Evolutionary conservation across 2,797 vertebrate species (phyloP).

Genomic region (Craterocephalus amniculus): DNA sequence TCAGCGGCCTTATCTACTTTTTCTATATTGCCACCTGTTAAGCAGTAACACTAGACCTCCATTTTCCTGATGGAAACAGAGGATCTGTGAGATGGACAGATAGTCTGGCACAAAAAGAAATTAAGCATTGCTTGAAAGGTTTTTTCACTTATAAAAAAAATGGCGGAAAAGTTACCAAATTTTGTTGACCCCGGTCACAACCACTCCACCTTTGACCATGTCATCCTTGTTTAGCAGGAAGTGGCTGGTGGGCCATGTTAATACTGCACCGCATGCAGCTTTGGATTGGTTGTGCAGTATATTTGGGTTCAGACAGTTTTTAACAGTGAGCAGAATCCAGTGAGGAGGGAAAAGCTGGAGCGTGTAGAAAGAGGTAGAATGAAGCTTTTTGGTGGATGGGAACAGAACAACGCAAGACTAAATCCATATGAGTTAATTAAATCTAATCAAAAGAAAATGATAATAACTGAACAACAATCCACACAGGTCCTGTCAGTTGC

Average conservation of each 20-base stretch:
- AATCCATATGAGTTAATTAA: neutral
- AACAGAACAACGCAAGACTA: neutral
- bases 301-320: neutral
- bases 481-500: slow-evolving; percentile 44
- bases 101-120: neutral
- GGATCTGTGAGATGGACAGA: neutral
- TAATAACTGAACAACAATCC: slow-evolving; percentile 24
- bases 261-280: no score
- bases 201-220: no score
- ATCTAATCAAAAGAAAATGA: neutral
- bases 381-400: neutral
- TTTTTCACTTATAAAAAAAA: neutral
- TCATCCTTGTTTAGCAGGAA: neutral
- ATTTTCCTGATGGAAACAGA: neutral
- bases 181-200: neutral
- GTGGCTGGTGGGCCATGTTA: neutral
- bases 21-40: neutral
- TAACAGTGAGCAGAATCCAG: no score
- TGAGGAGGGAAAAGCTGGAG: neutral
- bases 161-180: no score
- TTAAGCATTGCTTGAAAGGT: neutral
- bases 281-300: neutral
- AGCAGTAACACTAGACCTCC: neutral
- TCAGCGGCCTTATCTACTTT: neutral
- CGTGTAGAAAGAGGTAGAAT: neutral